phyloP scores from a whole-genome alignment of 37 sponge, comb jelly and placozoan species.

The Axinella damicornis region DNA sequence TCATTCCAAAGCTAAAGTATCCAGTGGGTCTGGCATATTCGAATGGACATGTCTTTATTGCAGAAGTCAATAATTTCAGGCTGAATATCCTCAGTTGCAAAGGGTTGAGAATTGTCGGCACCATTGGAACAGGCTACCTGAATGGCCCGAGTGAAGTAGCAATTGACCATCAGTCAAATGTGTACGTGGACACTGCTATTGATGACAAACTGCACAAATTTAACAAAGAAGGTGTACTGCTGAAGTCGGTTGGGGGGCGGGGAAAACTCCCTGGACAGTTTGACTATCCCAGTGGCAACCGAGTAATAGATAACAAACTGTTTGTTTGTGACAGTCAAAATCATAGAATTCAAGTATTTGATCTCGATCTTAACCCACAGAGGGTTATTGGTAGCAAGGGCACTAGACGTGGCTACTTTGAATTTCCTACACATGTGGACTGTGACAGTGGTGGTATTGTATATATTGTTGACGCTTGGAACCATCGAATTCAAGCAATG shows the following conservation, averaged over 20 bases:
- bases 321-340: constrained; percentile 21
- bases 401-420: not conserved
- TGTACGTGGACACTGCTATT: not conserved
- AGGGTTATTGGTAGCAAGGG: not conserved
- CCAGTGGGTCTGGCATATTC: not conserved
- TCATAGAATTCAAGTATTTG: constrained; percentile 9
- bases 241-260: not conserved
- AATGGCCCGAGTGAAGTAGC: not conserved
- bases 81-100: not conserved
- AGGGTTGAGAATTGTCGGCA: not conserved
- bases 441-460: not conserved
- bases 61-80: not conserved
- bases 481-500: constrained; percentile 1
- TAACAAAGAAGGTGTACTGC: not conserved
- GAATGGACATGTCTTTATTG: not conserved
- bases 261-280: too few species aligned
- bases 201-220: constrained; percentile 20
- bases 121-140: not conserved
- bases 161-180: not conserved
- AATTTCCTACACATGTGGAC: not conserved
- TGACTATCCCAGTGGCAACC: not conserved
- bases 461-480: not conserved
- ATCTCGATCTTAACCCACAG: not conserved
- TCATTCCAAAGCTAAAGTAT: not conserved
- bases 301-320: not conserved